Evolutionary conservation across 2,888 invertebrate species (phyloP).

Genomic region (Crossocerus cetratus): DNA sequence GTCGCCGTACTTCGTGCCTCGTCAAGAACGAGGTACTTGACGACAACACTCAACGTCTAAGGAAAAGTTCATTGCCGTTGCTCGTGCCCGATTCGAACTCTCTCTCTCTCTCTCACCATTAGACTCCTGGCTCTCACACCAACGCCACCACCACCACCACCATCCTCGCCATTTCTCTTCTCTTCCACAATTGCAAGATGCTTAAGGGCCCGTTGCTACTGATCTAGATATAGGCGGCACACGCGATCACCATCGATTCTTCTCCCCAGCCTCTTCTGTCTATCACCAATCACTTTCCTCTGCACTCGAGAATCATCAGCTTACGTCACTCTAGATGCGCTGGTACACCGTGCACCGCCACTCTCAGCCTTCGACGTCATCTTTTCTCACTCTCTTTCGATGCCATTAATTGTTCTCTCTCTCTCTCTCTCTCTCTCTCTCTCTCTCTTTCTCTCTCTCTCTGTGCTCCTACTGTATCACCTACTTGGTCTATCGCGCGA

Average conservation of each 20-base stretch:
- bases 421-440: slow-evolving; percentile 18
- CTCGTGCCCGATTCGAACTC: slow-evolving; percentile 15
- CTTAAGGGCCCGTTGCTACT: no score
- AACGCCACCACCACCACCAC: no score
- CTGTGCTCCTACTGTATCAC: slow-evolving; percentile 33
- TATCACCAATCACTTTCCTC: no score
- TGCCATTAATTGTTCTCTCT: background rate
- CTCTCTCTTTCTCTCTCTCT: slow-evolving; percentile 18
- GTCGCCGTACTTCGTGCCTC: slow-evolving; percentile 64
- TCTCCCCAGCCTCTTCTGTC: background rate
- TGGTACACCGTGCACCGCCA: no score
- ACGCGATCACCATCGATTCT: slow-evolving; percentile 17
- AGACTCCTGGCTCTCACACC: background rate
- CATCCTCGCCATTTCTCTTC: background rate
- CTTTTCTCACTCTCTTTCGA: no score
- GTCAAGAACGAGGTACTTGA: slow-evolving; percentile 58
- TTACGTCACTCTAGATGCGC: no score
- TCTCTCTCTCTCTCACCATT: slow-evolving; percentile 21
- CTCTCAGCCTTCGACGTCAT: no score
- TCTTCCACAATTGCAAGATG: no score
- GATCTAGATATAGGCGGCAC: no score
- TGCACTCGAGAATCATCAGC: no score
- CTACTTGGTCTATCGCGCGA: slow-evolving; percentile 32
- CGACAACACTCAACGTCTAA: slow-evolving; percentile 23
- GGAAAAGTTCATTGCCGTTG: no score